Base-by-base conservation (phyloP, 1,140 invertebrate genomes). In the Elymnias hypermnestra region DNA sequence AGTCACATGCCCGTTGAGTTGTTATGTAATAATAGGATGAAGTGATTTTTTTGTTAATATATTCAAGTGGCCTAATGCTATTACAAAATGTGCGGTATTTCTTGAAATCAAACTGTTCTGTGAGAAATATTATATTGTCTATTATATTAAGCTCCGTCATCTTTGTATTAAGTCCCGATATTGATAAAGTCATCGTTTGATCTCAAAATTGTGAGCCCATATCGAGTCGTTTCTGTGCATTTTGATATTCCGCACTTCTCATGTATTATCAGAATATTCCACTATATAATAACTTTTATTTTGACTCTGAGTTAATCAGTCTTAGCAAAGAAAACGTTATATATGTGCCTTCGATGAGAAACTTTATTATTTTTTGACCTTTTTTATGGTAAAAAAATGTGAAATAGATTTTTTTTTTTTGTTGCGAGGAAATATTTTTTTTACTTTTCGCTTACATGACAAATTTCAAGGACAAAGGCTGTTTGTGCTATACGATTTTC, bases 201-300 rank as follows among this genome's bases (percentile, higher is more conserved):
- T 79, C 78, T 83, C 78, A 79, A 75, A 73, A 71, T 72, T 65
- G 54, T 64, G 63, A 77, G 67, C 64, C 47, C 67, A 45, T 29
- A 64, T 22, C 29, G 17, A 49, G 46, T 49, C 46, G 36, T 23
- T 35, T 35, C 22, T 10, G 26, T 29, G 33, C 58, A 53, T 54
- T 53, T 46, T 54, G 8, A 35, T 36, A 45, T 43, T 47, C 42
- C 49, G 38, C 42, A 17, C 49, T 53, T 47, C 15, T 18, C 13
- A 35, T 37, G 10, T 10, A 12, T 23, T n/a, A n/a, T n/a, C n/a
- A n/a, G n/a, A n/a, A n/a, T n/a, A n/a, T n/a, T n/a, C n/a, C n/a
- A n/a, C n/a, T n/a, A n/a, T n/a, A n/a, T n/a, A n/a, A n/a, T n/a
- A n/a, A n/a, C n/a, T n/a, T n/a, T n/a, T n/a, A n/a, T n/a, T n/a